phyloP scores from a whole-genome alignment of 2,113 vertebrate species.

The Nannobrachium achirus region DNA sequence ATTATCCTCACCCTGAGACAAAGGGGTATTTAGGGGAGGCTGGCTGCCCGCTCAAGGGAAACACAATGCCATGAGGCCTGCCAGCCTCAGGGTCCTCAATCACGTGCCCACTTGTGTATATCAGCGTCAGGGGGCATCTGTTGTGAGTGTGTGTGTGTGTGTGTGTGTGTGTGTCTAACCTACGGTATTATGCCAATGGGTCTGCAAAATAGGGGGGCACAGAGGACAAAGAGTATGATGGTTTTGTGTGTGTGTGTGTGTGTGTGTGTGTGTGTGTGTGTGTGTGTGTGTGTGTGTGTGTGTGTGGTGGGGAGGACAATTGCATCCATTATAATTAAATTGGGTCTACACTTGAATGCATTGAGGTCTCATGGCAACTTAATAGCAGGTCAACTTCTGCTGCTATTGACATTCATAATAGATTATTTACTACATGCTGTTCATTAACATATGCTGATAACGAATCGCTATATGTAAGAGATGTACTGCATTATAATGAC shows the following conservation, averaged over 20 bases:
- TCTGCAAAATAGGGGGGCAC: slow-evolving; percentile 41
- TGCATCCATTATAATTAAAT: slow-evolving; percentile 62
- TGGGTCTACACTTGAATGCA: slow-evolving; percentile 51
- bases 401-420: slow-evolving; percentile 24
- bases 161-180: slow-evolving; percentile 55
- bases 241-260: slow-evolving; percentile 29
- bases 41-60: slow-evolving; percentile 66
- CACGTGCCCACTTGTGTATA: slow-evolving; percentile 70
- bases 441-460: not conserved
- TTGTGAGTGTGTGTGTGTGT: slow-evolving; percentile 37
- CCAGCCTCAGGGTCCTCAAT: slow-evolving; percentile 60
- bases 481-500: not conserved
- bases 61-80: slow-evolving; percentile 74
- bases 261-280: not conserved
- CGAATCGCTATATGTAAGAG: not conserved
- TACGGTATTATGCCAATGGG: slow-evolving; percentile 56
- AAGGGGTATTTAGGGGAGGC: slow-evolving; percentile 79
- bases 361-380: slow-evolving; percentile 5
- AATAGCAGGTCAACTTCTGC: slow-evolving; percentile 58
- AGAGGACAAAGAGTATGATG: slow-evolving; percentile 56
- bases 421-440: not conserved
- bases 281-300: slow-evolving; percentile 27
- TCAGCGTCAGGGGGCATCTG: slow-evolving; percentile 75
- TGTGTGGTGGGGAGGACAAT: slow-evolving; percentile 56
- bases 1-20: slow-evolving; percentile 78